Conservation (phyloP, 2,888 invertebrate species). For the Thereva unica region DNA sequence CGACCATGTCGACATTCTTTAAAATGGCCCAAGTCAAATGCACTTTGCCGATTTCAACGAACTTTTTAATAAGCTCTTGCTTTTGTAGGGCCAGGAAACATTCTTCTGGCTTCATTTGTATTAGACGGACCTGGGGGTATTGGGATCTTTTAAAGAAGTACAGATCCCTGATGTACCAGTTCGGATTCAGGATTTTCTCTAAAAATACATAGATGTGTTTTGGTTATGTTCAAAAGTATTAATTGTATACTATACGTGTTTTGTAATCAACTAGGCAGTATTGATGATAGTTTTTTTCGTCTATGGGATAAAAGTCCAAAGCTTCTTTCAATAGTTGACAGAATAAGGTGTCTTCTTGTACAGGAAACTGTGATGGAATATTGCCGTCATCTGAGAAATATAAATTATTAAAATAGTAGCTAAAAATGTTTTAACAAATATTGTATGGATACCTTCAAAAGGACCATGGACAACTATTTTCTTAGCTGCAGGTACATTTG, state of each 20-base stretch:
- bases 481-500: slow-evolving; percentile 98
- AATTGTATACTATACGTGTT: slow-evolving; percentile 74
- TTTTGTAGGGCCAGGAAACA: slow-evolving; percentile 88
- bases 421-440: slow-evolving; percentile 35
- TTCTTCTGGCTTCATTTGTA: slow-evolving; percentile 89
- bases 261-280: slow-evolving; percentile 98
- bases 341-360: slow-evolving; percentile 97
- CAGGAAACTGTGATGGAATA: slow-evolving; percentile 97
- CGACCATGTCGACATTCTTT: slow-evolving; percentile 92
- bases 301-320: slow-evolving; percentile 95
- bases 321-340: slow-evolving; percentile 93
- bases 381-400: slow-evolving; percentile 76
- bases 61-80: slow-evolving; percentile 89
- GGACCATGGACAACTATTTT: slow-evolving; percentile 97
- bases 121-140: slow-evolving; percentile 93
- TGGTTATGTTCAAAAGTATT: slow-evolving; percentile 3
- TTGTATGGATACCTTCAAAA: slow-evolving; percentile 46
- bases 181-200: slow-evolving; percentile 97
- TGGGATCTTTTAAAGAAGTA: slow-evolving; percentile 96
- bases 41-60: slow-evolving; percentile 96
- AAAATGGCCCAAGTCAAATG: slow-evolving; percentile 88
- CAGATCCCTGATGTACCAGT: slow-evolving; percentile 92
- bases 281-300: slow-evolving; percentile 83
- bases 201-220: slow-evolving; percentile 39
- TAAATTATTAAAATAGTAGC: slow-evolving; percentile 15